phyloP scores from a whole-genome alignment of 2,888 invertebrate genomes.

The Eilema sororculum region DNA sequence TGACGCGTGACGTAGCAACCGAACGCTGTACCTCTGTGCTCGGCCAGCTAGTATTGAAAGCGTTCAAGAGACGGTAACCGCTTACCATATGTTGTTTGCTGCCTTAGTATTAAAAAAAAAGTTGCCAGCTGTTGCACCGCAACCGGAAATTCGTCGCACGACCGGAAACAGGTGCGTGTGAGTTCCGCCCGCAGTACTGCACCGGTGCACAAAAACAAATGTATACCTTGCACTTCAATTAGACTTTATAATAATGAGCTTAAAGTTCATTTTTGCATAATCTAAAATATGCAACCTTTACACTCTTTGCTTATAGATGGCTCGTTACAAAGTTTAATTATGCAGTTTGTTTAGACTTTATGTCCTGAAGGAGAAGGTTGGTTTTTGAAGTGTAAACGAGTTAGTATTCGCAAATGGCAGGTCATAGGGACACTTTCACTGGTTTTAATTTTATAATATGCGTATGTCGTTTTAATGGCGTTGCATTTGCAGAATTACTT shows the following conservation, averaged over 20 bases:
- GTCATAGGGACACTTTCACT: conserved; percentile 53
- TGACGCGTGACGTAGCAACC: no score
- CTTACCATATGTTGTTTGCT: neutral
- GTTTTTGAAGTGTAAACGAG: conserved; percentile 16
- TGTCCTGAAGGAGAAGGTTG: rapidly evolving
- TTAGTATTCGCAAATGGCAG: conserved; percentile 9
- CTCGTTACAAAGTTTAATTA: neutral
- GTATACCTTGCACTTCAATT: neutral
- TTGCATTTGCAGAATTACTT: neutral
- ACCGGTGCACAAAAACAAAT: conserved; percentile 39
- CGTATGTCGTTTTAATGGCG: conserved; percentile 11
- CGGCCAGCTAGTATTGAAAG: neutral
- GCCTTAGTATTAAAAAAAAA: neutral
- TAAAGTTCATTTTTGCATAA: conserved; percentile 8
- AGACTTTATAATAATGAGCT: neutral
- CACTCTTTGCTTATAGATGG: neutral
- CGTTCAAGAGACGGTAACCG: neutral
- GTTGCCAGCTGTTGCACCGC: conserved; percentile 39
- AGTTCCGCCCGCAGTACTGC: conserved; percentile 56
- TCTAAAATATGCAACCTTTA: neutral
- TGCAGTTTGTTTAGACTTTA: neutral
- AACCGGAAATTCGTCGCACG: conserved; percentile 59
- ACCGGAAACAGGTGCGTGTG: conserved; percentile 72
- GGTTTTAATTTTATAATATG: conserved; percentile 10
- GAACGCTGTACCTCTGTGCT: no score